Percentiles rank a stretch among this genome's conserved stretches.
These are phyloP conservation scores for Eurytoma californica DNA, from an alignment of 2,888 invertebrate genomes.

Conservation along the genomic window DNA sequence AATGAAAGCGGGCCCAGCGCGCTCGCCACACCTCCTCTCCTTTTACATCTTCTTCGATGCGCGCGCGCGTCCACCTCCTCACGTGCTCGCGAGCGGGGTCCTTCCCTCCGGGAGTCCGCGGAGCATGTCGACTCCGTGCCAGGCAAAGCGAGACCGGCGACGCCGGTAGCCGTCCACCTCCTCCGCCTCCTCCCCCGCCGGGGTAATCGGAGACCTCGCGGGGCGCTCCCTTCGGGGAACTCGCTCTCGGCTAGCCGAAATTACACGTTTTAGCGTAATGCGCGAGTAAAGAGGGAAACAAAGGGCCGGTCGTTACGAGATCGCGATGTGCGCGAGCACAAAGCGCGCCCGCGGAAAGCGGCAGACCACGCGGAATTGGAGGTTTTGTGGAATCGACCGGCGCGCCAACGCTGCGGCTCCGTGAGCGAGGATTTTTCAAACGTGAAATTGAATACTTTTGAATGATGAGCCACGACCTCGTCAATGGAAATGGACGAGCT, in stretches of 20 bases:
- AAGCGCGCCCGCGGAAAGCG: constrained; percentile 7
- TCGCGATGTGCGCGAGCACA: not conserved
- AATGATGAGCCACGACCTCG: no score
- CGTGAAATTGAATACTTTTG: no score
- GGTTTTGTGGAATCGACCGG: constrained; percentile 17
- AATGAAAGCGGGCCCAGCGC: not conserved
- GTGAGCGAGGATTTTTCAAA: not conserved
- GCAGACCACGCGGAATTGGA: not conserved
- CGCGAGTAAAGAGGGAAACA: constrained; percentile 36
- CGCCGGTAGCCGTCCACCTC: not conserved
- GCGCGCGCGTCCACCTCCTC: constrained; percentile 23
- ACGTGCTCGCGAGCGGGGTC: constrained; percentile 22
- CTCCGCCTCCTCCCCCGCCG: constrained; percentile 2
- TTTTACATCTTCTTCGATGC: no score
- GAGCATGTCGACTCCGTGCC: constrained; percentile 46
- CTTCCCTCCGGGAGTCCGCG: constrained; percentile 22
- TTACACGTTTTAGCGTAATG: constrained; percentile 43
- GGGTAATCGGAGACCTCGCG: constrained; percentile 53
- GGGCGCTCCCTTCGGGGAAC: not conserved
- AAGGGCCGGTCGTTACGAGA: constrained; percentile 22
- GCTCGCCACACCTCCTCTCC: not conserved
- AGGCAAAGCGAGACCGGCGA: constrained; percentile 34
- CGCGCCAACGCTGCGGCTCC: not conserved
- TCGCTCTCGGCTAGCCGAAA: constrained; percentile 37
- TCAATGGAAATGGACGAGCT: no score